Percentiles rank a stretch among this genome's conserved stretches.
phyloP scores from a whole-genome alignment of 2,888 invertebrate genomes.

The Priocnemis perturbator region DNA sequence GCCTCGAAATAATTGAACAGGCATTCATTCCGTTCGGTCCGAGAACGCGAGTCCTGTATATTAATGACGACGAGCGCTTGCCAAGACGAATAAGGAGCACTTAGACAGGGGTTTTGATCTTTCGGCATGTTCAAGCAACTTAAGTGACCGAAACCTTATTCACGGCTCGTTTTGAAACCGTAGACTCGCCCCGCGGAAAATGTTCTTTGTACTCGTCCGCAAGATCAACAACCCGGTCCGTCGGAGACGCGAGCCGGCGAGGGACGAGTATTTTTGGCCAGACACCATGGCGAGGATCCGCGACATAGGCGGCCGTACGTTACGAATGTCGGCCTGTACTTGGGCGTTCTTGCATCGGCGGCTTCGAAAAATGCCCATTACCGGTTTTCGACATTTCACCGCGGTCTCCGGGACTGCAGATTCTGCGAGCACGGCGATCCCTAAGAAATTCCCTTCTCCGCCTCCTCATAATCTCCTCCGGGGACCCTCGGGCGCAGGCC shows the following conservation, averaged over 20 bases:
- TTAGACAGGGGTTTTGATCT: not conserved
- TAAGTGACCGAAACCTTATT: conserved; percentile 6
- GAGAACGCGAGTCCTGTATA: too few relatives aligned
- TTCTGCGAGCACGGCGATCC: too few relatives aligned
- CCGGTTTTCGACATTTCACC: too few relatives aligned
- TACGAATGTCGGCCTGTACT: not conserved
- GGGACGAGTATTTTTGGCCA: conserved; percentile 50
- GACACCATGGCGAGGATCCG: conserved; percentile 37
- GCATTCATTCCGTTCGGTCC: too few relatives aligned
- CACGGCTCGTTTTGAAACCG: conserved; percentile 9
- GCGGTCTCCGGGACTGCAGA: too few relatives aligned
- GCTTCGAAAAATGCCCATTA: too few relatives aligned
- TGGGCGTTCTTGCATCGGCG: not conserved
- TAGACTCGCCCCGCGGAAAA: conserved; percentile 5
- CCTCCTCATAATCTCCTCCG: too few relatives aligned
- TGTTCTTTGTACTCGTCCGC: conserved; percentile 18
- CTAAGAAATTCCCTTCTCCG: too few relatives aligned
- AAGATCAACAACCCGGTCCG: conserved; percentile 51
- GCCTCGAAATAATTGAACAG: too few relatives aligned
- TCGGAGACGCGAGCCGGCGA: conserved; percentile 23
- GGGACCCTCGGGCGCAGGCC: too few relatives aligned
- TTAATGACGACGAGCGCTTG: too few relatives aligned
- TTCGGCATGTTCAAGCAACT: not conserved
- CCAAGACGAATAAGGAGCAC: too few relatives aligned
- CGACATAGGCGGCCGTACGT: conserved; percentile 45